These are phyloP conservation scores for Pongo pygmaeus DNA, from an alignment of 2,113 vertebrate species.

Conservation along the genomic window DNA sequence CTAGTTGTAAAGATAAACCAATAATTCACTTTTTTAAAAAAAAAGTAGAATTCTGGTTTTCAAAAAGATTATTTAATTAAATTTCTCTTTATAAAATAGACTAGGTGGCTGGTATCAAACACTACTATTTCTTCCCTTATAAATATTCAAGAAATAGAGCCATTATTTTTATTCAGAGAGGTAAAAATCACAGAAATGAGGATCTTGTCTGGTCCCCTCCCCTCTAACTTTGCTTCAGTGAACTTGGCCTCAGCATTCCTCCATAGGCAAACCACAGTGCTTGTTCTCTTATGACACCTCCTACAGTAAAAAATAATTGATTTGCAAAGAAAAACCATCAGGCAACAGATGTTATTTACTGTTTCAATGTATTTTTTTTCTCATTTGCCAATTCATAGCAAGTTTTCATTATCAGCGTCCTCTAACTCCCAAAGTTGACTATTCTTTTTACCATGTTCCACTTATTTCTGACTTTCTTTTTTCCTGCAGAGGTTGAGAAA, in stretches of 20 bases:
- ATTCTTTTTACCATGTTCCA: background rate
- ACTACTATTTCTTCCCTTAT: background rate
- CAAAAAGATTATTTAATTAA: background rate
- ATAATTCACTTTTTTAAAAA: background rate
- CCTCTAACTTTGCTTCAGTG: background rate
- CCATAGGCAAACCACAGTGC: fast-evolving
- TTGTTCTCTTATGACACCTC: background rate
- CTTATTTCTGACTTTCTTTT: background rate
- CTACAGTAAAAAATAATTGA: background rate
- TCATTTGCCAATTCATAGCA: background rate
- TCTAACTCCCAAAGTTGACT: background rate
- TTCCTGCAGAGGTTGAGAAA: background rate
- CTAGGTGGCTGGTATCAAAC: background rate
- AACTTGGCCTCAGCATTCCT: background rate
- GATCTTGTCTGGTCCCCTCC: background rate
- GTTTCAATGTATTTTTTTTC: background rate
- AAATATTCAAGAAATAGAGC: background rate
- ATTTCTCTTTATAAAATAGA: background rate
- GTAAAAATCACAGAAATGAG: background rate
- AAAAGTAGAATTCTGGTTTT: background rate
- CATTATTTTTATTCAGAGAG: background rate
- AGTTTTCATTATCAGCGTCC: background rate
- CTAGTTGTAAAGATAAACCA: background rate
- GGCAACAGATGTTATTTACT: background rate
- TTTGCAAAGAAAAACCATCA: background rate